These are phyloP conservation scores for Galerucella pusilla DNA, from an alignment of 2,888 invertebrate genomes.

Conservation along the genomic window DNA sequence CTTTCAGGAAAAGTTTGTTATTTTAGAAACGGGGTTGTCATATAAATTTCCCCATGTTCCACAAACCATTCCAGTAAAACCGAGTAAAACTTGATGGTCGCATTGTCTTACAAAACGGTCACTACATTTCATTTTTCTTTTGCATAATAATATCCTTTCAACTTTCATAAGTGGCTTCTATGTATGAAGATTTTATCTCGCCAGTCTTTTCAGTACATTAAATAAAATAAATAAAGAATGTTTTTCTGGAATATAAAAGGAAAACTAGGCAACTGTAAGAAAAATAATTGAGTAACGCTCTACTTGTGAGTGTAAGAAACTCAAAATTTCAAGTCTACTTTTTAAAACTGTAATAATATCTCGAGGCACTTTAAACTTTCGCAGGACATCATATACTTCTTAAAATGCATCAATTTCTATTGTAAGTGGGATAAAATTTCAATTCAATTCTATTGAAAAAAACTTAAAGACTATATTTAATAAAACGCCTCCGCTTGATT, in stretches of 20 bases:
- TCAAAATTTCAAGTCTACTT: no score
- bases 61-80: not conserved
- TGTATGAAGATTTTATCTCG: not conserved
- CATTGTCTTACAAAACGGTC: not conserved
- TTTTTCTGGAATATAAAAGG: no score
- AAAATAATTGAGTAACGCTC: no score
- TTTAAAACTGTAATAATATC: no score
- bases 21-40: conserved; percentile 1
- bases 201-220: not conserved
- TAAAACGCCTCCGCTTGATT: not conserved
- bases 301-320: no score
- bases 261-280: no score
- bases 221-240: no score
- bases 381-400: no score
- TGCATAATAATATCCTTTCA: not conserved
- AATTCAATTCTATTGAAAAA: not conserved
- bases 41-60: conserved; percentile 5
- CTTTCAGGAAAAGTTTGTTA: conserved; percentile 5
- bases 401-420: no score
- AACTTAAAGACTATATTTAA: not conserved
- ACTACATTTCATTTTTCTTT: not conserved
- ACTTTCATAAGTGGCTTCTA: not conserved
- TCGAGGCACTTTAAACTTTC: no score
- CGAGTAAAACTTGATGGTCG: not conserved
- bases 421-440: no score